Conservation (phyloP, 2,797 vertebrate species). For the Meda fulgida region DNA sequence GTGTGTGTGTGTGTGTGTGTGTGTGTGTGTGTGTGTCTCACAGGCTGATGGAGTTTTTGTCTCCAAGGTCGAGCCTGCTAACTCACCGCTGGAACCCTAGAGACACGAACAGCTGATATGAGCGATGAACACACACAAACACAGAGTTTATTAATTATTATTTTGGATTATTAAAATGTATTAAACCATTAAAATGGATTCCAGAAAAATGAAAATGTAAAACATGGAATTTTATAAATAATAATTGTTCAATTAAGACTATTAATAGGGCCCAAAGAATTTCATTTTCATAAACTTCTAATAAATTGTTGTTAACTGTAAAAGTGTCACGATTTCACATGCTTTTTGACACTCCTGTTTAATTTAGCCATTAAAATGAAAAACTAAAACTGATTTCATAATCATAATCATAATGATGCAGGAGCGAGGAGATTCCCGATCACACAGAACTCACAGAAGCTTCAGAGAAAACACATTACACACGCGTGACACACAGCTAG, state of each 20-base stretch:
- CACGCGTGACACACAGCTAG: conserved; percentile 46
- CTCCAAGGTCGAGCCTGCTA: conserved; percentile 52
- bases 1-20: background rate
- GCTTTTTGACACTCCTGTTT: background rate
- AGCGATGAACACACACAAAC: background rate
- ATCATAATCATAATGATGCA: background rate
- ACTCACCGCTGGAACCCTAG: conserved; percentile 9
- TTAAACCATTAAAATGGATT: too few relatives aligned
- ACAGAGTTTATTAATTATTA: too few relatives aligned
- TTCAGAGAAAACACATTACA: conserved; percentile 44
- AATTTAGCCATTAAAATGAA: too few relatives aligned
- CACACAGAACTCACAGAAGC: too few relatives aligned
- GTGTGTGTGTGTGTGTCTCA: conserved; percentile 12
- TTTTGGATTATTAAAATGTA: too few relatives aligned
- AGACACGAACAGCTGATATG: background rate
- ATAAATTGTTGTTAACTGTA: background rate
- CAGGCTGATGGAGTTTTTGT: conserved; percentile 44
- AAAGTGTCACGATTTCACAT: background rate
- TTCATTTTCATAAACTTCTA: too few relatives aligned
- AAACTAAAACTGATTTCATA: background rate
- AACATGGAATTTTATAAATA: too few relatives aligned
- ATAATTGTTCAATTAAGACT: too few relatives aligned
- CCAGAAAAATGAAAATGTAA: too few relatives aligned
- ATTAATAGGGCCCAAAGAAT: too few relatives aligned
- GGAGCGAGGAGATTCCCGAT: background rate